Conservation (phyloP, 2,113 vertebrate species). For the Gila orcuttii region DNA sequence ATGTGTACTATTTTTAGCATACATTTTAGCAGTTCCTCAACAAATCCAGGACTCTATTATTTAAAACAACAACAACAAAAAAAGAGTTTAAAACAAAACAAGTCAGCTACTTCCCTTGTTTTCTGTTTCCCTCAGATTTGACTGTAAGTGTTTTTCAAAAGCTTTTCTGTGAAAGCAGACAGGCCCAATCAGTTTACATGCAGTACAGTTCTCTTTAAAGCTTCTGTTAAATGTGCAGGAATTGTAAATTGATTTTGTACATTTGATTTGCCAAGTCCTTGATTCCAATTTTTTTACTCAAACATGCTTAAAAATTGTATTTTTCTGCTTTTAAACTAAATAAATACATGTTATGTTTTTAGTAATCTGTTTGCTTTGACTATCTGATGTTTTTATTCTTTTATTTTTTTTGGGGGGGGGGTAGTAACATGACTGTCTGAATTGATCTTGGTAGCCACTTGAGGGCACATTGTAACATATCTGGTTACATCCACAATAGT, state of each 20-base stretch:
- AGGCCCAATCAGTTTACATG: constrained; percentile 47
- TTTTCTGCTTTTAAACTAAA: constrained; percentile 15
- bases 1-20: not conserved
- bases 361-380: not conserved
- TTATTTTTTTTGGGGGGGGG: too few relatives aligned
- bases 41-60: not conserved
- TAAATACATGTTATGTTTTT: constrained; percentile 2
- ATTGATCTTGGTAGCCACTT: not conserved
- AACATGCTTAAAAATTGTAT: not conserved
- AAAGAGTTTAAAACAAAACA: not conserved
- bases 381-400: too few relatives aligned
- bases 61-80: not conserved
- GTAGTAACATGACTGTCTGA: not conserved
- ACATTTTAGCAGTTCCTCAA: not conserved
- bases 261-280: not conserved
- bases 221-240: constrained; percentile 35
- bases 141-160: constrained; percentile 3
- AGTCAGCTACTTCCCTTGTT: not conserved
- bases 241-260: constrained; percentile 23
- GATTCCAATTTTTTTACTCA: not conserved
- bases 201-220: constrained; percentile 30
- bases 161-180: constrained; percentile 38
- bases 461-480: constrained; percentile 8
- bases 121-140: not conserved
- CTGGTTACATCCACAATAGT: not conserved